Conservation (phyloP, 2,113 vertebrate genomes). For the Dasyornis broadbenti region DNA sequence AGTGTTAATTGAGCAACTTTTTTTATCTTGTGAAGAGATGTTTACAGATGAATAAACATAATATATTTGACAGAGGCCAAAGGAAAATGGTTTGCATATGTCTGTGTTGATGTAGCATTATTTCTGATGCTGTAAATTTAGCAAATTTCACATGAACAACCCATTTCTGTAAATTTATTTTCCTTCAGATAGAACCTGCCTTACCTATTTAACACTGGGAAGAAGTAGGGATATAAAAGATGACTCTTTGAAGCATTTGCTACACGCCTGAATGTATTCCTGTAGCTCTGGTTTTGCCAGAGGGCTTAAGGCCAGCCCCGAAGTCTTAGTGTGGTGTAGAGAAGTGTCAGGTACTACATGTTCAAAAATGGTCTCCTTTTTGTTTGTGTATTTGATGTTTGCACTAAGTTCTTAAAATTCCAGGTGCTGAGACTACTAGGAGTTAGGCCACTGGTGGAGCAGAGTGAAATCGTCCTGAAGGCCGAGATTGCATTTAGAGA, state of each 20-base stretch:
- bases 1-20: slow-evolving; percentile 61
- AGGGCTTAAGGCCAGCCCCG: background rate
- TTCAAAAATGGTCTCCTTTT: background rate
- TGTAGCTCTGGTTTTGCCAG: slow-evolving; percentile 17
- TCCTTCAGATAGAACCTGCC: slow-evolving; percentile 59
- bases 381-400: slow-evolving; percentile 38
- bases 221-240: background rate
- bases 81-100: slow-evolving; percentile 36
- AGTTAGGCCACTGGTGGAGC: background rate
- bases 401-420: slow-evolving; percentile 63
- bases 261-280: slow-evolving; percentile 36
- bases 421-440: slow-evolving; percentile 14
- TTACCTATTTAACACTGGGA: slow-evolving; percentile 36
- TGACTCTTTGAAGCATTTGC: background rate
- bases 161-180: slow-evolving; percentile 16
- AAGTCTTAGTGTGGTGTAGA: background rate
- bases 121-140: slow-evolving; percentile 50
- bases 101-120: slow-evolving; percentile 42
- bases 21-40: slow-evolving; percentile 62
- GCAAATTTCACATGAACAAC: slow-evolving; percentile 45
- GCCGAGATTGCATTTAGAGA: background rate
- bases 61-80: slow-evolving; percentile 59
- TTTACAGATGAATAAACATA: slow-evolving; percentile 71
- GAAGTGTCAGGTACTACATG: background rate
- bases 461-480: background rate